Evolutionary conservation across 2,113 vertebrate species (phyloP), one percentile per base, ranked within the genome.

Genomic region (Rousettus leschenaultii): DNA sequence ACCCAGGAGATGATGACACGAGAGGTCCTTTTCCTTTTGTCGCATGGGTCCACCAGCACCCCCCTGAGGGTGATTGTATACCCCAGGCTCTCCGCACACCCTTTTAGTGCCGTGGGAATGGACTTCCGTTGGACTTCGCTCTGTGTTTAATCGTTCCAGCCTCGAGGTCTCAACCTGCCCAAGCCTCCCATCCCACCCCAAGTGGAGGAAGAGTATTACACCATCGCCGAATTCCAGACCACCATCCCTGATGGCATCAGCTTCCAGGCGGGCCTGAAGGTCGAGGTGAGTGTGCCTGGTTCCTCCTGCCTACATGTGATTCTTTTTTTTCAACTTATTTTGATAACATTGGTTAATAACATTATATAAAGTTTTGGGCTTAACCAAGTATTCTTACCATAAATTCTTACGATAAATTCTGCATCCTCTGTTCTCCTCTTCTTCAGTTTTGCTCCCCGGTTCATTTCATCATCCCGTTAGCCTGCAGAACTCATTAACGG

Each of bases 161-260:
- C 99, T 70, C 99, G 99, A 85, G 99, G 99, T 66, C 70, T 99
- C 95, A 99, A 99, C 97, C 98, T 99, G 73, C 99, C 99, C 0
- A 99, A 99, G 97, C 99, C 99, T 1, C 99, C 99, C 0, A 96
- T 99, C 68, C 99, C 99, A 7, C 99, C 99, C 12, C 99, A 99
- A 93, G 99, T 99, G 65, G 99, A 99, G 96, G 99, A 99, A 93
- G 99, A 99, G 83, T 99, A 99, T 97, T 99, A 99, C 97, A 99
- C 99, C 94, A 99, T 99, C 0, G 99, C 99, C 9, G 99, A 99
- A 94, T 99, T 99, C 98, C 99, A 99, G 98, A 99, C 99, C 45
- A 99, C 99, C 91, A 99, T 99, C 92, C 99, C 99, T 0, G 99
- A 99, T 0, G 99, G 99, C 22, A 99, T 99, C 97, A 99, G 99